Conservation (phyloP, 2,113 vertebrate genomes). For the Pimephales promelas region DNA sequence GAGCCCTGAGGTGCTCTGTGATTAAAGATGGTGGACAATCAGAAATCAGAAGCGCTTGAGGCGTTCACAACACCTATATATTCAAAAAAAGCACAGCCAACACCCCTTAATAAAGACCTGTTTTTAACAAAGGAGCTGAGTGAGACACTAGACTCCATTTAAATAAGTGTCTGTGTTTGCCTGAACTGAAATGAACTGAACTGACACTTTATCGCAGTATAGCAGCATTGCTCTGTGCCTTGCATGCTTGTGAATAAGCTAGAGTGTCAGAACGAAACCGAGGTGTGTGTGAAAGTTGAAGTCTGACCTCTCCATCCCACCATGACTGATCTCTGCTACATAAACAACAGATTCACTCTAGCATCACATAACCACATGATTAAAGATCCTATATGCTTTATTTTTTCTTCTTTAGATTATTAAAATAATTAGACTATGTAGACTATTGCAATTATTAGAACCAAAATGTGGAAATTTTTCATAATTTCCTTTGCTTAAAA, state of each 20-base stretch:
- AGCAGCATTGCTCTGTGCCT: neutral
- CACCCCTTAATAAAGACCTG: neutral
- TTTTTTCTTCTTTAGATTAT: neutral
- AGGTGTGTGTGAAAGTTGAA: slow-evolving; percentile 17
- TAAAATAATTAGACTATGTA: too few relatives aligned
- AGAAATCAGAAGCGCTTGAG: neutral
- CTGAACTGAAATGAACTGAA: slow-evolving; percentile 2
- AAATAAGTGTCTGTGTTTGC: neutral
- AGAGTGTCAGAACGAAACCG: slow-evolving; percentile 10
- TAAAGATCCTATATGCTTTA: neutral
- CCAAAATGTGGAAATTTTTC: too few relatives aligned
- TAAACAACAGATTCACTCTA: slow-evolving; percentile 6
- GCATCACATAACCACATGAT: neutral
- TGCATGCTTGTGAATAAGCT: neutral
- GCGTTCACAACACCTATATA: neutral
- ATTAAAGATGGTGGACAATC: slow-evolving; percentile 14
- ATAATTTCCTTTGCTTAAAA: neutral
- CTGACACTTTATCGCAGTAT: slow-evolving; percentile 9
- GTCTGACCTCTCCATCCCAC: slow-evolving; percentile 7
- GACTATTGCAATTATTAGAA: too few relatives aligned
- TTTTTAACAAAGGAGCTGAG: neutral
- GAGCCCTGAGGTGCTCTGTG: neutral
- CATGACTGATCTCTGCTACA: slow-evolving; percentile 7
- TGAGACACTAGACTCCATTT: neutral
- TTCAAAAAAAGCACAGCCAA: neutral